A percentile compares a stretch with the other conserved stretches of the same genome.
Evolutionary conservation across 53 echinoderm and acorn worm species (phyloP).

Genomic region (Hippasteria phrygiana): DNA sequence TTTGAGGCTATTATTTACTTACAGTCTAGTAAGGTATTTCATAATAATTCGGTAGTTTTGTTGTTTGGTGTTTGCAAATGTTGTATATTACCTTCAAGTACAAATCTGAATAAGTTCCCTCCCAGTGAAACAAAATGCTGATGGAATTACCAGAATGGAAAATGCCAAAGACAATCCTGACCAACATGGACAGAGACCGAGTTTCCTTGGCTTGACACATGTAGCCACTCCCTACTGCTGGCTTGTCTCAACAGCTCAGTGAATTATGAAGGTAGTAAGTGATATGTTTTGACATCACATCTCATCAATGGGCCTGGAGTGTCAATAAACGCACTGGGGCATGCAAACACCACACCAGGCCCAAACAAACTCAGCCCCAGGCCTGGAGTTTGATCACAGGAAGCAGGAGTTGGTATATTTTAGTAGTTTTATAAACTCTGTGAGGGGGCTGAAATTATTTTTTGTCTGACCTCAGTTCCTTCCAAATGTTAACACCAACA

Average conservation of each 20-base stretch:
- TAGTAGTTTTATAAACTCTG: not conserved
- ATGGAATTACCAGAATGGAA: not conserved
- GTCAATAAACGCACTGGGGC: conserved; percentile 10
- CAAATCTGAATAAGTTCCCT: not conserved
- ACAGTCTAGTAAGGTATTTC: no score
- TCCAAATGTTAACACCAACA: no score
- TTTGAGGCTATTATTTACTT: no score
- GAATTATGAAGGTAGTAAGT: conserved; percentile 51
- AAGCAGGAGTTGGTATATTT: not conserved
- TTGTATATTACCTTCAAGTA: no score
- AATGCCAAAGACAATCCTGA: not conserved
- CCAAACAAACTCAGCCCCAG: not conserved
- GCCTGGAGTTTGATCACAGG: conserved; percentile 9
- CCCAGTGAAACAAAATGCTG: not conserved
- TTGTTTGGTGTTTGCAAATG: no score
- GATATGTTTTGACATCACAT: conserved; percentile 59
- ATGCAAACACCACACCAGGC: not conserved
- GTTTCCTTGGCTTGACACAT: conserved; percentile 5
- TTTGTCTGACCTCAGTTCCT: not conserved
- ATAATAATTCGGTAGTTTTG: no score
- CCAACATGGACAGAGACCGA: not conserved
- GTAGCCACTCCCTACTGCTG: not conserved
- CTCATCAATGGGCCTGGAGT: conserved; percentile 4
- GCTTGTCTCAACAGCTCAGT: conserved; percentile 40
- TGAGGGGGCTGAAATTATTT: not conserved